Percentiles rank a stretch among this genome's conserved stretches.
phyloP scores from a whole-genome alignment of 2,797 vertebrate genomes.

The Onychomys arenicola region DNA sequence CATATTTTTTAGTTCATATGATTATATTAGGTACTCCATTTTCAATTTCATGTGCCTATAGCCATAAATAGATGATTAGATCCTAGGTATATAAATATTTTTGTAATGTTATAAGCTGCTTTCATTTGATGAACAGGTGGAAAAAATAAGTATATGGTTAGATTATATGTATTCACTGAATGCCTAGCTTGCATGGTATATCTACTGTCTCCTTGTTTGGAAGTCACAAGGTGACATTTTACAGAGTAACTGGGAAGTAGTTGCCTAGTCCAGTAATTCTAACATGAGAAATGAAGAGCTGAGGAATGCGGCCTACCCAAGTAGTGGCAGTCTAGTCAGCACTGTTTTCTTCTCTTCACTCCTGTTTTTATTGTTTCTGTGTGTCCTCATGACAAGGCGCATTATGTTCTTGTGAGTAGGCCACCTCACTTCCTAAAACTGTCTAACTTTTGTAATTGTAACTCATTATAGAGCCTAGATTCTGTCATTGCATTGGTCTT shows the following conservation, averaged over 20 bases:
- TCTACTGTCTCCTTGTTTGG: slow-evolving; percentile 56
- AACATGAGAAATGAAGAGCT: slow-evolving; percentile 47
- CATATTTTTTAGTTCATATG: not conserved
- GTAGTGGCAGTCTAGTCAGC: not conserved
- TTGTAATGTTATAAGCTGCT: slow-evolving; percentile 15
- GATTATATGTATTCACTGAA: slow-evolving; percentile 45
- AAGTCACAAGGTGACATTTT: slow-evolving; percentile 11
- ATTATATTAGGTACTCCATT: slow-evolving; percentile 32
- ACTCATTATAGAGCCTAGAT: slow-evolving; percentile 13
- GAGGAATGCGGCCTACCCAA: slow-evolving; percentile 8
- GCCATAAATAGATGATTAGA: slow-evolving; percentile 31
- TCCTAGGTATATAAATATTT: not conserved
- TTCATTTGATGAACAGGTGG: slow-evolving; percentile 8
- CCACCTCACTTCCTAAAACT: slow-evolving; percentile 30
- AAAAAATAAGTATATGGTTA: slow-evolving; percentile 52
- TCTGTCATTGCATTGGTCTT: not conserved
- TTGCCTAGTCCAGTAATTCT: slow-evolving; percentile 48
- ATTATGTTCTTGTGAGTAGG: not conserved
- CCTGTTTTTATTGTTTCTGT: not conserved
- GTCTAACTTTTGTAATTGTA: slow-evolving; percentile 51
- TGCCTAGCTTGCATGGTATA: not conserved
- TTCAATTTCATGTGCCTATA: slow-evolving; percentile 42
- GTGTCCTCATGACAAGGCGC: not conserved
- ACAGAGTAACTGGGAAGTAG: slow-evolving; percentile 29
- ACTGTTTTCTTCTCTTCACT: not conserved